Conservation (phyloP, 2,797 vertebrate genomes). For the Trematomus bernacchii region DNA sequence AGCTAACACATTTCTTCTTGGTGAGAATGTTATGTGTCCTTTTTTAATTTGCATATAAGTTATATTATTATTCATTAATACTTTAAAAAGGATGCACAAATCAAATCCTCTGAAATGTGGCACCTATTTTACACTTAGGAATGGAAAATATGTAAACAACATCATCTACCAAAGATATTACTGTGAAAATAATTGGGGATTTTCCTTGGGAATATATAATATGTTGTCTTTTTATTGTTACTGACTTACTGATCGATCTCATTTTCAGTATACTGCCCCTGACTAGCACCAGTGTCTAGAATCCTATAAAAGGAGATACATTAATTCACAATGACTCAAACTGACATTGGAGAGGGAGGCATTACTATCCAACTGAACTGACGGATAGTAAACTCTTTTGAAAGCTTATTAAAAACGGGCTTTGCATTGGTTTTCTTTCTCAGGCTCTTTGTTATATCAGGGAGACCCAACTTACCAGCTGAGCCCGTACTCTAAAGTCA, state of each 20-base stretch:
- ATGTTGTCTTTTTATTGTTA: not conserved
- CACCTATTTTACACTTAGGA: not conserved
- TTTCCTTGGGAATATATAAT: not conserved
- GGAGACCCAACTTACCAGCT: not conserved
- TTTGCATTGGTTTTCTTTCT: not conserved
- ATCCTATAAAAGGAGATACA: not conserved
- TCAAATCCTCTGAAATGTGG: too few species aligned
- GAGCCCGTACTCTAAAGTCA: not conserved
- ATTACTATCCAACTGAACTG: not conserved
- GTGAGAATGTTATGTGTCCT: not conserved
- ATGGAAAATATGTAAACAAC: not conserved
- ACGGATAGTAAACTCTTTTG: not conserved
- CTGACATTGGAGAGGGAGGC: not conserved
- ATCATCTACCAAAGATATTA: not conserved
- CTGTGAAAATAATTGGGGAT: not conserved
- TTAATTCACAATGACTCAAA: not conserved
- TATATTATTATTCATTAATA: not conserved
- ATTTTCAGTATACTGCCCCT: not conserved
- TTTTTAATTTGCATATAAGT: not conserved
- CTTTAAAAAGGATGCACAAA: too few species aligned
- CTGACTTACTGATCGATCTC: not conserved
- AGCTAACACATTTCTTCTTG: not conserved
- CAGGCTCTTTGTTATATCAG: not conserved
- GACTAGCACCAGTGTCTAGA: not conserved
- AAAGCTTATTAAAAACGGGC: conserved; percentile 14